Conservation (phyloP, 2,797 vertebrate species). For the Austrolebias charrua region DNA sequence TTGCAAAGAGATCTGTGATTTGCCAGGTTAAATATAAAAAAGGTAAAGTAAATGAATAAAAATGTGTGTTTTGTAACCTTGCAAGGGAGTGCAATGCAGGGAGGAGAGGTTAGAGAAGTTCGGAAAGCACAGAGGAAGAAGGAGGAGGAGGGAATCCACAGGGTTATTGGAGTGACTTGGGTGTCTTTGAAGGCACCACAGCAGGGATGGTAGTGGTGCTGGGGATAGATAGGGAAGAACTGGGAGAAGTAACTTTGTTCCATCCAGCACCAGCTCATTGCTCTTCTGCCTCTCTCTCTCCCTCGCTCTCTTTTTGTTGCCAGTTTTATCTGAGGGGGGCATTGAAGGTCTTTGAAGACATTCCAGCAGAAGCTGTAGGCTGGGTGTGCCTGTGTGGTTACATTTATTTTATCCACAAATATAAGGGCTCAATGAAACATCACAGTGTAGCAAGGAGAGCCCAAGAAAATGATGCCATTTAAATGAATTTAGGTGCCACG, state of each 20-base stretch:
- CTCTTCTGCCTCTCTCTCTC: slow-evolving; percentile 27
- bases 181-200: slow-evolving; percentile 67
- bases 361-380: slow-evolving; percentile 59
- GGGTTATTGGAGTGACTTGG: slow-evolving; percentile 54
- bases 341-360: slow-evolving; percentile 67
- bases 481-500: slow-evolving; percentile 30
- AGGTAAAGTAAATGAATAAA: too few relatives aligned
- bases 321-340: slow-evolving; percentile 54
- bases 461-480: slow-evolving; percentile 28
- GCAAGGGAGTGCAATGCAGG: slow-evolving; percentile 23
- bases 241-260: slow-evolving; percentile 57
- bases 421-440: slow-evolving; percentile 10
- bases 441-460: slow-evolving; percentile 7
- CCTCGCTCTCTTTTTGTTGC: slow-evolving; percentile 32
- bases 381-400: slow-evolving; percentile 31
- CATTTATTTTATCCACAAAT: slow-evolving; percentile 6
- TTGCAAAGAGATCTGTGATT: too few relatives aligned
- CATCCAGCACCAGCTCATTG: slow-evolving; percentile 39
- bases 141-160: slow-evolving; percentile 29
- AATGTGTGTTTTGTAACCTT: slow-evolving; percentile 41
- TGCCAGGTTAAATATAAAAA: too few relatives aligned
- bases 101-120: slow-evolving; percentile 44
- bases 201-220: slow-evolving; percentile 23
- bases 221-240: slow-evolving; percentile 42
- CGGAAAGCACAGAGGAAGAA: slow-evolving; percentile 28